Evolutionary conservation across 2,888 invertebrate species (phyloP).

Genomic region (Machimus rusticus): DNA sequence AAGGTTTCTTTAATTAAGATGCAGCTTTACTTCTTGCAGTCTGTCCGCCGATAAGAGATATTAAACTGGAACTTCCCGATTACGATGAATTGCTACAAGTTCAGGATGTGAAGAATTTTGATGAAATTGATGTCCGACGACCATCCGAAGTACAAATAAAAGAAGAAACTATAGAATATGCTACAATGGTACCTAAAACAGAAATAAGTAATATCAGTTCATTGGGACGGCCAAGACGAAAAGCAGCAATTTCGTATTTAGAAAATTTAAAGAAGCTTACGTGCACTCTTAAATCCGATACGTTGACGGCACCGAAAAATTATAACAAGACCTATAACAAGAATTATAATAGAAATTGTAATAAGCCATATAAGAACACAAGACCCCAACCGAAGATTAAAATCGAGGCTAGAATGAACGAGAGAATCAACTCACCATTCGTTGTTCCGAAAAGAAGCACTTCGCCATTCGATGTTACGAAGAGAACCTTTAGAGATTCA

Average conservation of each 20-base stretch:
- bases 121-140: background rate
- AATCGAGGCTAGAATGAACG: background rate
- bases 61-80: background rate
- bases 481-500: background rate
- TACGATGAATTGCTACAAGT: background rate
- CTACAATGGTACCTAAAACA: background rate
- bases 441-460: background rate
- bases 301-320: background rate
- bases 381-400: background rate
- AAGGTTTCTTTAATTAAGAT: constrained; percentile 21
- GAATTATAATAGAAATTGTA: background rate
- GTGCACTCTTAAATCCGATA: background rate
- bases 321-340: too few species aligned
- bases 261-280: background rate
- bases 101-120: background rate
- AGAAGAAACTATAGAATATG: background rate
- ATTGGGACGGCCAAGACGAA: background rate
- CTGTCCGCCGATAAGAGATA: background rate
- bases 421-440: background rate
- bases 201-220: background rate
- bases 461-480: background rate
- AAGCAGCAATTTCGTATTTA: background rate
- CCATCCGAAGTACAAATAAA: background rate
- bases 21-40: constrained; percentile 24
- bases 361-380: background rate